These are phyloP conservation scores for Lagorchestes hirsutus DNA, from an alignment of 2,797 vertebrate genomes.

Conservation along the genomic window DNA sequence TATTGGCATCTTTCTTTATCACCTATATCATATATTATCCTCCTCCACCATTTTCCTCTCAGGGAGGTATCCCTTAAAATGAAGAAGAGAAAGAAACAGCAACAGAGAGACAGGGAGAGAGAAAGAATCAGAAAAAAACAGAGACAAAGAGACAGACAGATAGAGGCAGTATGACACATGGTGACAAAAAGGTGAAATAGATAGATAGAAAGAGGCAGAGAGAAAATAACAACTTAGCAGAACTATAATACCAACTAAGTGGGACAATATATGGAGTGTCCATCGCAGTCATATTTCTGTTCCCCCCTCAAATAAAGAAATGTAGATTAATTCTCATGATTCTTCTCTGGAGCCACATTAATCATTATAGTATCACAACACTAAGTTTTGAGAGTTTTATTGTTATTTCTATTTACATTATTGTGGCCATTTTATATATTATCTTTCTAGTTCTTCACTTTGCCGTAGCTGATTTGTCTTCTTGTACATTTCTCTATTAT, in stretches of 20 bases:
- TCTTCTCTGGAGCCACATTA: background rate
- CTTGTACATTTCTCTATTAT: background rate
- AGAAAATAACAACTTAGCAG: background rate
- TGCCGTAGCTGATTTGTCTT: background rate
- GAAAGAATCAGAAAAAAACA: background rate
- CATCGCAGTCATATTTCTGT: background rate
- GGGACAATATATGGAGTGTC: background rate
- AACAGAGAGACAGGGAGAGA: background rate
- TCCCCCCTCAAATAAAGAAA: background rate
- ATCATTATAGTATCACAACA: background rate
- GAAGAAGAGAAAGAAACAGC: background rate
- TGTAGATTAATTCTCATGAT: background rate
- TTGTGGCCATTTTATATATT: background rate
- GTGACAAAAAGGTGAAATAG: background rate
- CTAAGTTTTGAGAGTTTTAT: background rate
- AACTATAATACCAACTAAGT: background rate
- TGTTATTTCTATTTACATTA: background rate
- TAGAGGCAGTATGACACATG: background rate
- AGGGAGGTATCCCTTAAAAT: background rate
- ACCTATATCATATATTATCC: background rate
- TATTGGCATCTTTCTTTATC: background rate
- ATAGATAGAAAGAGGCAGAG: background rate
- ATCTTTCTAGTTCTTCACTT: background rate
- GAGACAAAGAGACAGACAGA: background rate
- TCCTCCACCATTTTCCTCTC: background rate